Conservation (phyloP, 2,888 invertebrate genomes). For the Malthinus flaveolus region DNA sequence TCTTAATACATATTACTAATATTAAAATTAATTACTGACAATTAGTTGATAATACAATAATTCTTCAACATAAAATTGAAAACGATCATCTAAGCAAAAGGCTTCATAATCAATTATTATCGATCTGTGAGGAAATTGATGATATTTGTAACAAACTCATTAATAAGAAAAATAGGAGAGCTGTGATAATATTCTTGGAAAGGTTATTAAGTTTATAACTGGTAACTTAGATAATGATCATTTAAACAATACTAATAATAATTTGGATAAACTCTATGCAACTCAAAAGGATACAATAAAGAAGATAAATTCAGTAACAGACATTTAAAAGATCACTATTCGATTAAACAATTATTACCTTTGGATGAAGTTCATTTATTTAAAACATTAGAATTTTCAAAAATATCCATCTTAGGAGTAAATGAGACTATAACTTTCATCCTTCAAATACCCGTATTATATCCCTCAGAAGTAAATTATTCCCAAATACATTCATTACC, state of each 20-base stretch:
- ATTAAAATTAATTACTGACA: not conserved
- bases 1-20: constrained; percentile 32
- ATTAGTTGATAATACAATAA: not conserved
- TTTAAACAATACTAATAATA: constrained; percentile 15
- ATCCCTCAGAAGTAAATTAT: constrained; percentile 11
- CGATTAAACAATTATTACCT: constrained; percentile 18
- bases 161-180: constrained; percentile 9
- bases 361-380: constrained; percentile 19
- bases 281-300: constrained; percentile 13
- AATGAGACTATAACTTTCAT: constrained; percentile 20
- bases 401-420: no score
- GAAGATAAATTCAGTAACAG: constrained; percentile 17
- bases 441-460: constrained; percentile 25
- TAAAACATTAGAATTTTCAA: constrained; percentile 15
- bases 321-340: constrained; percentile 24
- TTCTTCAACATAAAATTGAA: not conserved
- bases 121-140: not conserved
- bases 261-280: constrained; percentile 15
- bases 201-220: constrained; percentile 21
- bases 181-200: constrained; percentile 22
- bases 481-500: constrained; percentile 20
- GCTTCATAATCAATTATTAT: no score
- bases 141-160: not conserved
- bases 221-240: constrained; percentile 23
- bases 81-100: not conserved